Percentiles rank a stretch among this genome's conserved stretches.
Conservation (phyloP, 64 coral and sea anemone species). For the Montipora efflorescens region DNA sequence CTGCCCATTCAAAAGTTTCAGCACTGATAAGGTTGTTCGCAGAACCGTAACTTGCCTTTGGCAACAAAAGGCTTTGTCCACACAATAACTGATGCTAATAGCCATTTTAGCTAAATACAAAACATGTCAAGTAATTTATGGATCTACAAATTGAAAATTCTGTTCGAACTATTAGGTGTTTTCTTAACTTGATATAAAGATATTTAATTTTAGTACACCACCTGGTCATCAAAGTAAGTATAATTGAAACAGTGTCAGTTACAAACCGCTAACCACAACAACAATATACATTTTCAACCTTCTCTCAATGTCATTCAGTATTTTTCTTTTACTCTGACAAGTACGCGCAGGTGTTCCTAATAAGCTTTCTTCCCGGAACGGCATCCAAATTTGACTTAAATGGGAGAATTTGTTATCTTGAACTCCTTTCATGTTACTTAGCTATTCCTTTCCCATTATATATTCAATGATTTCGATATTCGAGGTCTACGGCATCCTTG, state of each 20-base stretch:
- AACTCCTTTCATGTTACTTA: neutral
- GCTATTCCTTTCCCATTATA: neutral
- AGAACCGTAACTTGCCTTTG: neutral
- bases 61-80: neutral
- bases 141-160: no score
- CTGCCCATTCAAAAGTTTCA: neutral
- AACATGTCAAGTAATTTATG: neutral
- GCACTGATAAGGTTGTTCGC: neutral
- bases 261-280: neutral
- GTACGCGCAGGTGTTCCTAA: neutral
- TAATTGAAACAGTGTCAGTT: neutral
- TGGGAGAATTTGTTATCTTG: neutral
- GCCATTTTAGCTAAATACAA: neutral
- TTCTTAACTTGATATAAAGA: no score
- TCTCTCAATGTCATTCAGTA: neutral
- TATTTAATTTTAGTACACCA: neutral
- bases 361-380: neutral
- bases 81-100: conserved; percentile 13
- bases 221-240: neutral
- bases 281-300: neutral
- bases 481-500: neutral
- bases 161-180: no score
- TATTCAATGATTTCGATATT: neutral
- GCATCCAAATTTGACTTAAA: neutral
- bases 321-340: neutral